phyloP scores from a whole-genome alignment of 2,113 vertebrate species.

The Cranoglanis bouderius region DNA sequence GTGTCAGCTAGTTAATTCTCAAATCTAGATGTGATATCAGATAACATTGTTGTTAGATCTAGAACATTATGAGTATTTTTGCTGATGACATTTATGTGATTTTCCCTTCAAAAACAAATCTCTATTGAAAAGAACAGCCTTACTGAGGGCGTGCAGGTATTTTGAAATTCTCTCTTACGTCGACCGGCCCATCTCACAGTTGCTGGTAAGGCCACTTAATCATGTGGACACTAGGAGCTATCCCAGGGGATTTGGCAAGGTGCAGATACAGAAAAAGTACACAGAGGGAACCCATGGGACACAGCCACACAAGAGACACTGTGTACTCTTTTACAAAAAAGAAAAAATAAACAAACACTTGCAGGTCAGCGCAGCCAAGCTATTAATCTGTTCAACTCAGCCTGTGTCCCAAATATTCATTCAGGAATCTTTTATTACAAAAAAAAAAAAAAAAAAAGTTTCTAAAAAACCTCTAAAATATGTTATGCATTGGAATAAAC shows the following conservation, averaged over 20 bases:
- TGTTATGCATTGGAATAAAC: neutral
- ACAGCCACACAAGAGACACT: conserved; percentile 27
- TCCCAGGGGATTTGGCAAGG: conserved; percentile 44
- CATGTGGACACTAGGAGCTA: conserved; percentile 39
- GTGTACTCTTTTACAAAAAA: conserved; percentile 42
- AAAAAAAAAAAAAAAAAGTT: neutral
- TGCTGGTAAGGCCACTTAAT: conserved; percentile 41
- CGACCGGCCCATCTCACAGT: neutral
- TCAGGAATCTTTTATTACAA: neutral
- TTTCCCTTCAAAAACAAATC: neutral
- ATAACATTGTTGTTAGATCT: neutral
- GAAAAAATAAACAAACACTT: conserved; percentile 49
- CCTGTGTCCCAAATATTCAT: conserved; percentile 7
- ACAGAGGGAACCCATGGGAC: conserved; percentile 30
- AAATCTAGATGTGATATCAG: neutral
- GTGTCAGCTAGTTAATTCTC: neutral
- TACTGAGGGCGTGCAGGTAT: conserved; percentile 21
- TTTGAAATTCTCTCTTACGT: conserved; percentile 21
- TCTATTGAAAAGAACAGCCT: neutral
- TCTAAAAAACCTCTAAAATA: neutral
- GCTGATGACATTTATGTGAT: neutral
- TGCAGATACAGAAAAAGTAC: conserved; percentile 28
- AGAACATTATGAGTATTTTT: neutral
- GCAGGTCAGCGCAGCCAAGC: conserved; percentile 33
- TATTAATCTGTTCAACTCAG: conserved; percentile 21